Base-by-base conservation (phyloP, 2,113 vertebrate genomes). In the Eurypyga helias region DNA sequence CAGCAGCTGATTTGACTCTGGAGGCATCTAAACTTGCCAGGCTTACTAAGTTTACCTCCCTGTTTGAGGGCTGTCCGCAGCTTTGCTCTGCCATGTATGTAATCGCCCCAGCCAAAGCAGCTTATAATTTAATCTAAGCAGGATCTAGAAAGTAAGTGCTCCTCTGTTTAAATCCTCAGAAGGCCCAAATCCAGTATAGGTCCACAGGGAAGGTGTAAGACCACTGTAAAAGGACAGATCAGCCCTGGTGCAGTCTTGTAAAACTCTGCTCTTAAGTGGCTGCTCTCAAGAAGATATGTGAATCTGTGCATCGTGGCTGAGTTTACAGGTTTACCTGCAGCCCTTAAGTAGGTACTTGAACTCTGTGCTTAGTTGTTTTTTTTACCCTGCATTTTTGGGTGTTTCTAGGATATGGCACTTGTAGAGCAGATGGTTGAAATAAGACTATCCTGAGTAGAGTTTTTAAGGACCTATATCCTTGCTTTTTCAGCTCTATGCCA, bases 101-200 rank as follows among this genome's bases (percentile, higher is more conserved):
- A 89, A 84, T 87, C 61, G 6, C 11, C 16, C 57, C 55, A 87
- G 52, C 62, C 61, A 91, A 92, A 96, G 91, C 69, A 82, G 65
- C 38, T 96, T 94, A 94, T 71, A 15, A 75, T 84, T 91, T 96
- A 87, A 95, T 78, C 69, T 75, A 51, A 95, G 36, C 54, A 80
- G 86, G 88, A 93, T 81, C 77, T 94, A 75, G 90, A 89, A 96
- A 75, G 38, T 75, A 85, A 90, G 48, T 84, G 55, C 64, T 90
- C 16, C 43, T 89, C 72, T 92, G 38, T 81, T 92, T 84, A 89
- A 96, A 87, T 94, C 83, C 55, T 89, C 33, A 55, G 60, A 87
- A 91, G 33, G 38, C 69, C 29, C 65, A 87, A 95, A 91, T 95
- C 83, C 67, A 48, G 48, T 60, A 48, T 25, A 84, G 77, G 26